A percentile compares a stretch with the other conserved stretches of the same genome.
These are phyloP conservation scores for Rhadinocentrus ornatus DNA, from an alignment of 2,797 vertebrate genomes.

Conservation along the genomic window DNA sequence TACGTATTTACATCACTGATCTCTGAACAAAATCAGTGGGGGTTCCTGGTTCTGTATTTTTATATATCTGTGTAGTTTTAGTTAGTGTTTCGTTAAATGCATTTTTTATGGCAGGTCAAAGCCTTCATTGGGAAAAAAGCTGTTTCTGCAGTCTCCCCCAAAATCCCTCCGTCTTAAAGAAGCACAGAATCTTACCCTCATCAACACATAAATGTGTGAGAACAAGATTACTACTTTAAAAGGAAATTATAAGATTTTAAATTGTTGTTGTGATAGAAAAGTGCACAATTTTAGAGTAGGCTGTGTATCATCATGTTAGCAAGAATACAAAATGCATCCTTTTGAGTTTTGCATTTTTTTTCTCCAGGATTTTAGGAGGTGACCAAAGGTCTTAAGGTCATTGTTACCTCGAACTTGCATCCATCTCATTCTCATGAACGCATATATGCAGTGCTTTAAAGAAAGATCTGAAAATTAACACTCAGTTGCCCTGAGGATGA, in stretches of 20 bases:
- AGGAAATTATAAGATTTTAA: background rate
- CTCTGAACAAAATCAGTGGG: background rate
- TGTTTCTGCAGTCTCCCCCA: background rate
- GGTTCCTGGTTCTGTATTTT: slow-evolving; percentile 1
- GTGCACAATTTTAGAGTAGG: background rate
- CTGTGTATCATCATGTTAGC: slow-evolving; percentile 9
- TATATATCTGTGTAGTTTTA: background rate
- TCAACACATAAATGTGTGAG: background rate
- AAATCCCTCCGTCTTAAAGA: slow-evolving; percentile 3
- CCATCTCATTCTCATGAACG: slow-evolving; percentile 19
- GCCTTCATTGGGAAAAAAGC: slow-evolving; percentile 1
- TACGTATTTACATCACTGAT: background rate
- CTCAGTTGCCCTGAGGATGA: slow-evolving; percentile 13
- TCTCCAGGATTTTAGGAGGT: slow-evolving; percentile 13
- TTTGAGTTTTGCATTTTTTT: background rate
- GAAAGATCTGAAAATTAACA: slow-evolving; percentile 16
- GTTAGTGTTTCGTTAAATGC: background rate
- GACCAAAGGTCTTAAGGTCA: slow-evolving; percentile 20
- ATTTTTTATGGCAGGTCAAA: slow-evolving; percentile 3
- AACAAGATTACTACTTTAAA: slow-evolving; percentile 9
- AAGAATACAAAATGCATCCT: slow-evolving; percentile 7
- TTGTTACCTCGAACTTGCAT: slow-evolving; percentile 21
- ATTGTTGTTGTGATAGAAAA: slow-evolving; percentile 6
- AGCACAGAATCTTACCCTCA: background rate
- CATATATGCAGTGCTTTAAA: slow-evolving; percentile 13